Base-by-base conservation (phyloP, 1,140 invertebrate species). In the Tetragonula clypearis region DNA sequence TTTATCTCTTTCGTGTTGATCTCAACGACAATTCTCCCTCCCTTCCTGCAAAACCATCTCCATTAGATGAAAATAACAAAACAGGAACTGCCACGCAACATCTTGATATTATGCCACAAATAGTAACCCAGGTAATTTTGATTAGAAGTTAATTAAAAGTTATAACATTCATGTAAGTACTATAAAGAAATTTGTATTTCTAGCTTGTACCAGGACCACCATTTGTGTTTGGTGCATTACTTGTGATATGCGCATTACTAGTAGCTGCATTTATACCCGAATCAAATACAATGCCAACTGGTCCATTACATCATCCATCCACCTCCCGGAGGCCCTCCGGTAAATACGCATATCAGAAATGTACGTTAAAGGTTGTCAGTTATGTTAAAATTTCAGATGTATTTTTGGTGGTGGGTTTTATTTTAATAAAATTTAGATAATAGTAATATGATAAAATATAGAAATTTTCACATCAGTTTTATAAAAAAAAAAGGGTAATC, bases 1-100 rank as follows among this genome's bases (percentile, higher is more conserved):
- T 99, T 95, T 99, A 99, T 95, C 95, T 99, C 88, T 99, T 99
- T 95, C 98, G 99, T 94, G 99, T 99, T 82, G 98, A 99, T 96
- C 96, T 99, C 86, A 99, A 98, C 94, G 97, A 97, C 81, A 96
- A 93, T 93, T 95, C 92, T 91, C 93, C 75, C 8, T 55, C 74
- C 86, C 89, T 92, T 79, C 93, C 92, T 62, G 91, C 92, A 72
- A 95, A 93, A 92, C 93, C 94, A 87, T 89, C 93, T 83, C 92
- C 93, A 56, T 89, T 94, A 88, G 94, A 93, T 84, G 93, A 94
- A 75, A 94, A 93, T 88, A 95, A 95, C 82, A 93, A 92, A 88
- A 95, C 94, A 62, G 93, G 94, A 90, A 94, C 94, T 90, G 92
- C 92, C 87, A 94, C 92, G 60, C 92, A 93, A 86, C 95, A 95